Percentiles rank a stretch among this genome's conserved stretches.
These are phyloP conservation scores for Botrylloides violaceus DNA, from an alignment of 23 tunicate species.

Conservation along the genomic window DNA sequence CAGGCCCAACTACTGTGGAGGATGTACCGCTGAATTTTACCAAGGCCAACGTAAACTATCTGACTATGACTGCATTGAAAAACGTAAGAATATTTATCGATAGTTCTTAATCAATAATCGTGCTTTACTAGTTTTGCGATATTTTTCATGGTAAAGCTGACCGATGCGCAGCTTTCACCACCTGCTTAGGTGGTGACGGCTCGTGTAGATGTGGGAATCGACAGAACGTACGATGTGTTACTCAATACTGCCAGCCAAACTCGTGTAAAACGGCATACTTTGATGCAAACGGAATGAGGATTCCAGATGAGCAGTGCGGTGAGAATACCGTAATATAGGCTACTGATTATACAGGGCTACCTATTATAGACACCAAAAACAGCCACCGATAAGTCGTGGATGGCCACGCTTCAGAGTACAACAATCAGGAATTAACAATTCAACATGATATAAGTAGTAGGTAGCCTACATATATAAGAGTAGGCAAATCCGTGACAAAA, in stretches of 20 bases:
- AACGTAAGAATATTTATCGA: conserved; percentile 5
- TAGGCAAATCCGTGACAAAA: too few species aligned
- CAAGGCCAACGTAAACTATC: background rate
- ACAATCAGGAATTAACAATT: too few species aligned
- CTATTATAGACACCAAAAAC: too few species aligned
- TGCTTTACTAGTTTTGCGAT: background rate
- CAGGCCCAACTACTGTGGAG: conserved; percentile 23
- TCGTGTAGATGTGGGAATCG: background rate
- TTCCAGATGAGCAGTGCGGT: background rate
- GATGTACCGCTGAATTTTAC: conserved; percentile 25
- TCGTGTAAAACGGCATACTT: background rate
- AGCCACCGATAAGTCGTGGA: too few species aligned
- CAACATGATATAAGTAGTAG: too few species aligned
- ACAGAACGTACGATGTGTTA: background rate
- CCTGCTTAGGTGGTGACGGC: background rate
- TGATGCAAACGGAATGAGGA: background rate
- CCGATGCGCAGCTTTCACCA: background rate
- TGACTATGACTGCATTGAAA: background rate
- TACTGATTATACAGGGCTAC: too few species aligned
- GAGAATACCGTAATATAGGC: background rate
- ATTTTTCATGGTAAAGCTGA: background rate
- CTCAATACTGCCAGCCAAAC: background rate
- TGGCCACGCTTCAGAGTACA: too few species aligned
- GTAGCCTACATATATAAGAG: too few species aligned
- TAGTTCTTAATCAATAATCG: too few species aligned